Percentiles rank a stretch among this genome's conserved stretches.
Conservation (phyloP, 1,140 invertebrate genomes). For the Drosophila erecta region DNA sequence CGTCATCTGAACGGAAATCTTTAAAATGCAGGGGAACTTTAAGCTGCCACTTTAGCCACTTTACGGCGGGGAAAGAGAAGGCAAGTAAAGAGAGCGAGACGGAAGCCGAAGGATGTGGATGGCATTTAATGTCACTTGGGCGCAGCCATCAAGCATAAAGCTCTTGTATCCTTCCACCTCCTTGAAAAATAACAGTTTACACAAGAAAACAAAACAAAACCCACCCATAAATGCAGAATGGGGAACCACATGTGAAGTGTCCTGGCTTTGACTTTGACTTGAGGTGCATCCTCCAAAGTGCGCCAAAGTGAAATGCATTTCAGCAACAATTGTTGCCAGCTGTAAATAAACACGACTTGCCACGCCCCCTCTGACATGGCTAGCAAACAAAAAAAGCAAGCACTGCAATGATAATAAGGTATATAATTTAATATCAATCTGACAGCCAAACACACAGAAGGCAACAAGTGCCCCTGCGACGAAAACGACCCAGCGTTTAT, state of each 20-base stretch:
- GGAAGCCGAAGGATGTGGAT: conserved; percentile 48
- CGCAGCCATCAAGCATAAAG: conserved; percentile 75
- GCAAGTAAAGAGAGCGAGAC: not conserved
- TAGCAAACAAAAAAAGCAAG: conserved; percentile 36
- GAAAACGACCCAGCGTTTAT: conserved; percentile 50
- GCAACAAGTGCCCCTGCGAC: conserved; percentile 68
- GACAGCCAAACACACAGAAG: conserved; percentile 68
- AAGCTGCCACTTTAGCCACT: conserved; percentile 73
- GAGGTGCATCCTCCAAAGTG: conserved; percentile 48
- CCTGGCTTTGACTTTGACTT: conserved; percentile 64
- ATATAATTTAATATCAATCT: conserved; percentile 83
- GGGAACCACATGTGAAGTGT: conserved; percentile 72
- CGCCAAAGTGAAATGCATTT: conserved; percentile 70
- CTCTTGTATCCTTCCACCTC: conserved; percentile 32
- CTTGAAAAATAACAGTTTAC: conserved; percentile 78
- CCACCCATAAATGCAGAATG: conserved; percentile 22
- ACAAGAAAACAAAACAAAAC: conserved; percentile 66
- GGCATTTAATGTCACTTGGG: conserved; percentile 80
- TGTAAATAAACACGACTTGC: conserved; percentile 80
- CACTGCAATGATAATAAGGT: conserved; percentile 78
- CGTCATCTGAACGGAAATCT: conserved; percentile 19
- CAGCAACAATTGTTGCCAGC: conserved; percentile 81
- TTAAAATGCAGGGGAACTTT: conserved; percentile 63
- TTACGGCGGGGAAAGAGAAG: conserved; percentile 53
- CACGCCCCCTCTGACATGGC: conserved; percentile 39